Percentiles rank a stretch among this genome's conserved stretches.
Evolutionary conservation across 2,888 invertebrate genomes (phyloP).

Genomic region (Nyleta sp.): DNA sequence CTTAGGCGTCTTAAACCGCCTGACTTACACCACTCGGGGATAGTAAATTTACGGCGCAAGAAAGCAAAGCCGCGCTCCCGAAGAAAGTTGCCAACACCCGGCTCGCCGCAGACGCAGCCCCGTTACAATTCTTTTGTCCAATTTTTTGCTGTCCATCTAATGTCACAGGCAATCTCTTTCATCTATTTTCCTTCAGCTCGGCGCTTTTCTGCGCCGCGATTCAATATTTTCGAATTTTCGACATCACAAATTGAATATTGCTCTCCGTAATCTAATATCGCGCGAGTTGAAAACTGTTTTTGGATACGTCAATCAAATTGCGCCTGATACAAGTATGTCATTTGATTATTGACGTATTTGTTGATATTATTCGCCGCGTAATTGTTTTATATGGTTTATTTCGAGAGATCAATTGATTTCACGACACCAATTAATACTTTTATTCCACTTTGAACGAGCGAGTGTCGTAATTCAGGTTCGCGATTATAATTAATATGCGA

Average conservation of each 20-base stretch:
- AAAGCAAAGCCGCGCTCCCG: constrained; percentile 11
- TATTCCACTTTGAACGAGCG: neutral
- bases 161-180: constrained; percentile 38
- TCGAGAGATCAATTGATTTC: constrained; percentile 10
- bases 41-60: constrained; percentile 15
- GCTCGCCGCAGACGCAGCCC: constrained; percentile 6
- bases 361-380: constrained; percentile 17
- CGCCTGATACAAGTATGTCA: constrained; percentile 13
- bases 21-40: constrained; percentile 4
- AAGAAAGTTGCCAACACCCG: constrained; percentile 25
- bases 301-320: constrained; percentile 30
- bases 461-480: neutral
- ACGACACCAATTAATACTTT: constrained; percentile 4
- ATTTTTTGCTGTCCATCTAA: constrained; percentile 39
- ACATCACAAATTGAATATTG: constrained; percentile 29
- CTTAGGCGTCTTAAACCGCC: constrained; percentile 8
- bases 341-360: constrained; percentile 26
- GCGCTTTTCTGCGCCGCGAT: constrained; percentile 6
- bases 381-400: constrained; percentile 2
- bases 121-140: constrained; percentile 24
- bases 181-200: constrained; percentile 17
- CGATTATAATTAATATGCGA: constrained; percentile 7
- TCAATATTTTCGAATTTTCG: constrained; percentile 40
- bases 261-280: constrained; percentile 29
- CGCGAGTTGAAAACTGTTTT: constrained; percentile 26